Evolutionary conservation across 2,797 vertebrate species (phyloP).

Genomic region (Dallia pectoralis): DNA sequence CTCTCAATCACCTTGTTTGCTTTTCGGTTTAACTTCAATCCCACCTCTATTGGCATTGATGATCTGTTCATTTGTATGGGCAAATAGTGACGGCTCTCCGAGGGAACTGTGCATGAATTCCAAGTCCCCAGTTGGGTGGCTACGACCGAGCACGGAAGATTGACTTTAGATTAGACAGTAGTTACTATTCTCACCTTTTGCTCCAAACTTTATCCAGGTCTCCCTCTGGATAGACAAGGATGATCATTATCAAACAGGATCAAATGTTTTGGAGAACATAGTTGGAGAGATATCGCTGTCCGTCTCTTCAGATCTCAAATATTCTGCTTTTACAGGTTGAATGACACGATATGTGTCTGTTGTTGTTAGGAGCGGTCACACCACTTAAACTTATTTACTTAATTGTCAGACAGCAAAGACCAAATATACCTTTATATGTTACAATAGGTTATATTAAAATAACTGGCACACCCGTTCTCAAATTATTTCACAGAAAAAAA

Average conservation of each 20-base stretch:
- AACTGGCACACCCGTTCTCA: no score
- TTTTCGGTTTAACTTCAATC: conserved; percentile 29
- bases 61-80: conserved; percentile 22
- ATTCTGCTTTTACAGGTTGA: no score
- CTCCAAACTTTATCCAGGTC: conserved; percentile 5
- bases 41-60: conserved; percentile 28
- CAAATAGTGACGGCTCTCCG: conserved; percentile 22
- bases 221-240: conserved; percentile 4
- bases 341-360: no score
- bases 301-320: neutral
- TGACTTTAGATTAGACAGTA: conserved; percentile 18
- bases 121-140: neutral
- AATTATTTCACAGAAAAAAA: no score
- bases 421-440: no score
- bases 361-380: no score
- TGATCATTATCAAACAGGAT: conserved; percentile 16
- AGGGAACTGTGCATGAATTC: conserved; percentile 15
- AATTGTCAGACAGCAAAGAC: no score
- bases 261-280: conserved; percentile 15
- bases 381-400: no score
- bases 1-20: conserved; percentile 15
- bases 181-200: neutral
- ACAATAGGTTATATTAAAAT: no score
- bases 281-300: conserved; percentile 1
- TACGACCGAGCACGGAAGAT: conserved; percentile 7